Evolutionary conservation across 2,797 vertebrate genomes (phyloP).

Genomic region (Limosa lapponica): DNA sequence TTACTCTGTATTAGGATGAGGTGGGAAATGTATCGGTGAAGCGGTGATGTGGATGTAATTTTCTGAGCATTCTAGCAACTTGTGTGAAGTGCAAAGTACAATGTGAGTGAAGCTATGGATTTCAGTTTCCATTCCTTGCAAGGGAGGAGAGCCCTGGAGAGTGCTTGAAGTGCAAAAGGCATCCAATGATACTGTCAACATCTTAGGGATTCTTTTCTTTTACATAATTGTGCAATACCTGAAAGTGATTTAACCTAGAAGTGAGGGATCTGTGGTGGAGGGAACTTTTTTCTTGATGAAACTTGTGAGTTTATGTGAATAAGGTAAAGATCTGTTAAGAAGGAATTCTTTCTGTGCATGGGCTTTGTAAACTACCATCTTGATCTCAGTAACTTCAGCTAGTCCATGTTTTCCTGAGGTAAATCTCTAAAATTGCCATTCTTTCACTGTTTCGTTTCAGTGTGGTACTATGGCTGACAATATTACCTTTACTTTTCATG

Average conservation of each 20-base stretch:
- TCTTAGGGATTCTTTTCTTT: neutral
- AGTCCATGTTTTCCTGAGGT: neutral
- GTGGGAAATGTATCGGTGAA: neutral
- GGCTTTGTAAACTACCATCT: neutral
- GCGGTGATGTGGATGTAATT: neutral
- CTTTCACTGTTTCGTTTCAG: neutral
- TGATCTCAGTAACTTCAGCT: neutral
- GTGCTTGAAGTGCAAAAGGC: neutral
- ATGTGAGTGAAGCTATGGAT: fast-evolving
- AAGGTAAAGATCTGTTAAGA: neutral
- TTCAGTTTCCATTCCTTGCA: neutral
- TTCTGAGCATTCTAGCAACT: neutral
- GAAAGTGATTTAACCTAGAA: neutral
- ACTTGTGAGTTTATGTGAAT: neutral
- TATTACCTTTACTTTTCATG: neutral
- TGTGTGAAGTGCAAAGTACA: neutral
- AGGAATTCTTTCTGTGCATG: neutral
- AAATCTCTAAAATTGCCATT: neutral
- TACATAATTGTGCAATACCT: neutral
- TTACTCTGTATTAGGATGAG: neutral
- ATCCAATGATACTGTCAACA: fast-evolving
- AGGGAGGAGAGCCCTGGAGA: neutral
- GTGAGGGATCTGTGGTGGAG: neutral
- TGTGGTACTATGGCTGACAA: neutral
- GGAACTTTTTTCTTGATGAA: neutral